These are phyloP conservation scores for Nesoenas mayeri DNA, from an alignment of 2,113 vertebrate genomes.

Conservation along the genomic window DNA sequence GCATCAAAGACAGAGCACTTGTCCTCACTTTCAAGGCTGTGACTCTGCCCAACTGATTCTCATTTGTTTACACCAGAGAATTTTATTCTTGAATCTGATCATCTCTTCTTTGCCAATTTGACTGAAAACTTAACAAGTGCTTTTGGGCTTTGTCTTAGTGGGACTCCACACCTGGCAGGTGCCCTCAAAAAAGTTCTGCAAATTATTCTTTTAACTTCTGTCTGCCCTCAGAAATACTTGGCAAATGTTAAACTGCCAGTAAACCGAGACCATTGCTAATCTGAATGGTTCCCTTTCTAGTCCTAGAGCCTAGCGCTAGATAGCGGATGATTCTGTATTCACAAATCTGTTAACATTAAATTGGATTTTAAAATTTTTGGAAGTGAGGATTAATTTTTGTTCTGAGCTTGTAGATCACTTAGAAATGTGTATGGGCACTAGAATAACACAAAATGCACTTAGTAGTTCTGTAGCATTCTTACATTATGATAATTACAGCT, in stretches of 20 bases:
- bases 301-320: background rate
- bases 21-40: background rate
- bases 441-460: background rate
- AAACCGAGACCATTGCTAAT: background rate
- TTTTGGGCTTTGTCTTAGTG: background rate
- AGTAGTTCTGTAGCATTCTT: background rate
- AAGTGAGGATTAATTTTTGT: background rate
- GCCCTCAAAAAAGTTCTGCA: background rate
- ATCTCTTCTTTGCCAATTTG: background rate
- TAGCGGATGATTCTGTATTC: background rate
- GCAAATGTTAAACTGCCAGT: background rate
- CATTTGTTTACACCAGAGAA: background rate
- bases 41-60: background rate
- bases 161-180: rapidly evolving
- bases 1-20: background rate
- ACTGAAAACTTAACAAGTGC: background rate
- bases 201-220: background rate
- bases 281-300: background rate
- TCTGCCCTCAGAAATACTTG: background rate
- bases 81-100: background rate
- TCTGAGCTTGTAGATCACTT: background rate
- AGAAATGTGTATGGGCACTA: background rate
- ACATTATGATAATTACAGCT: background rate
- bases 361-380: background rate
- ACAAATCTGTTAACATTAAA: background rate